These are phyloP conservation scores for Zelostemma sp. DNA, from an alignment of 1,140 invertebrate species.

Conservation along the genomic window DNA sequence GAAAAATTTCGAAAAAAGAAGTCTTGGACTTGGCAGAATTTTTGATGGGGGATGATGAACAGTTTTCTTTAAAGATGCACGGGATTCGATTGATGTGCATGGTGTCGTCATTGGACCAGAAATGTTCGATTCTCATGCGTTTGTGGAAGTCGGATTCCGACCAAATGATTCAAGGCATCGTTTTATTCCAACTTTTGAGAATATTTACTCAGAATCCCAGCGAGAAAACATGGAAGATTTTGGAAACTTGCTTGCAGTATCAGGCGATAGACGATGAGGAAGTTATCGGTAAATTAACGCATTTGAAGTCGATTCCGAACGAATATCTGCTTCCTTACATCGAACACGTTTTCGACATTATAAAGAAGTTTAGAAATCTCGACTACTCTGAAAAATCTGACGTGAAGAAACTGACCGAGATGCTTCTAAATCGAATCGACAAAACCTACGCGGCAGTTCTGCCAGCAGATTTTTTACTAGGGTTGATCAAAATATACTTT, in stretches of 20 bases:
- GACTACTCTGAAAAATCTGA: no score
- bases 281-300: constrained; percentile 18
- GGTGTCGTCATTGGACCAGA: no score
- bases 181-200: constrained; percentile 21
- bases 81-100: no score
- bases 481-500: constrained; percentile 13
- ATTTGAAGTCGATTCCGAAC: no score
- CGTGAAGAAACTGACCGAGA: neutral
- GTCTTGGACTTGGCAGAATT: constrained; percentile 42
- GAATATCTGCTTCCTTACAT: constrained; percentile 37
- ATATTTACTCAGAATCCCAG: no score
- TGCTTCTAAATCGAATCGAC: constrained; percentile 1
- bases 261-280: constrained; percentile 26
- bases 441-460: neutral
- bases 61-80: constrained; percentile 50
- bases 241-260: no score
- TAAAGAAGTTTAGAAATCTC: no score
- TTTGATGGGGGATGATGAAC: constrained; percentile 7
- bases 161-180: constrained; percentile 45
- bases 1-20: constrained; percentile 5
- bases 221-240: no score
- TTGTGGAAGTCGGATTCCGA: no score
- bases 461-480: no score
- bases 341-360: constrained; percentile 1
- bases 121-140: no score